Evolutionary conservation across 2,888 invertebrate genomes (phyloP).

Genomic region (Cerastis rubricosa): DNA sequence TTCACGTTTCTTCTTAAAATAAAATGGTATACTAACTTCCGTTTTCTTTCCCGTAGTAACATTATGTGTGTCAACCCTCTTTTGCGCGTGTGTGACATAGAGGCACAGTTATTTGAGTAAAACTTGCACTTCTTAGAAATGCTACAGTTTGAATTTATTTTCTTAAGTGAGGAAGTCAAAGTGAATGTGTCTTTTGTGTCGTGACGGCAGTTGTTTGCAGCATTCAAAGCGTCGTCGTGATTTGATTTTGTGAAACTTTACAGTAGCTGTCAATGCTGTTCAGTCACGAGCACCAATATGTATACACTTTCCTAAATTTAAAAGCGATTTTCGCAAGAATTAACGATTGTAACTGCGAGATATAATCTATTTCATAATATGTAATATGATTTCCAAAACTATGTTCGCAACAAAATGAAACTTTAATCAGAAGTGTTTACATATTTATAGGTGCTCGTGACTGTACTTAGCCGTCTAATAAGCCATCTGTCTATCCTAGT

Average conservation of each 20-base stretch:
- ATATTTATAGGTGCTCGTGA: too few species aligned
- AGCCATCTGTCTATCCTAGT: not conserved
- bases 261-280: not conserved
- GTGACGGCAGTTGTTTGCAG: not conserved
- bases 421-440: too few species aligned
- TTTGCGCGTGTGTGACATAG: slow-evolving; percentile 6
- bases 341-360: too few species aligned
- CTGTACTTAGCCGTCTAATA: not conserved
- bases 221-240: not conserved
- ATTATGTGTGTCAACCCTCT: slow-evolving; percentile 26
- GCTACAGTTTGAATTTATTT: slow-evolving; percentile 4
- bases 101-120: slow-evolving; percentile 34
- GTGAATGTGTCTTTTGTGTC: not conserved
- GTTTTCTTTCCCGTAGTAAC: slow-evolving; percentile 6
- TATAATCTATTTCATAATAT: too few species aligned
- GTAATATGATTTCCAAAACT: too few species aligned
- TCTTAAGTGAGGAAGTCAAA: not conserved
- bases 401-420: too few species aligned
- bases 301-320: too few species aligned
- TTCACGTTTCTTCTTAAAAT: slow-evolving; percentile 4
- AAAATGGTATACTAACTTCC: slow-evolving; percentile 25
- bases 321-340: too few species aligned
- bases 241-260: slow-evolving; percentile 6
- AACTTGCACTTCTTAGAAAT: slow-evolving; percentile 26
- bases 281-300: too few species aligned